Conservation (phyloP, 2,888 invertebrate species). For the Nebria brevicollis region DNA sequence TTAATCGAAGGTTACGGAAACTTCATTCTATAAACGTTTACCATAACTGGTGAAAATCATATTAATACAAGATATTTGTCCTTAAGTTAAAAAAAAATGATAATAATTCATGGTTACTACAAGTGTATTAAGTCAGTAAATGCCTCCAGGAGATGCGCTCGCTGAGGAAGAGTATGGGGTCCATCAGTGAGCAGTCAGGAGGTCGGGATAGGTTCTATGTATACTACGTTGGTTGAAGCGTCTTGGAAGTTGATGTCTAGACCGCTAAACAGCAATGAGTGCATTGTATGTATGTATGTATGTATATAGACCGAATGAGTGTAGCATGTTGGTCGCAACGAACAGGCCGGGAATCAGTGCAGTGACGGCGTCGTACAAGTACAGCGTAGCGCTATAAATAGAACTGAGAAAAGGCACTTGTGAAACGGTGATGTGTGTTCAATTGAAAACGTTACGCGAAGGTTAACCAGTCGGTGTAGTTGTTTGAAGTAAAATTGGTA, state of each 20-base stretch:
- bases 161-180: neutral
- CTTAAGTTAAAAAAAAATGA: neutral
- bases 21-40: too few species aligned
- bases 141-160: neutral
- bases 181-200: neutral
- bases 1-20: too few species aligned
- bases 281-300: too few species aligned
- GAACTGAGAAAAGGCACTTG: slow-evolving; percentile 6
- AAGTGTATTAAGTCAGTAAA: neutral
- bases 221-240: neutral
- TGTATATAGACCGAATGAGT: neutral
- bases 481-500: slow-evolving; percentile 22
- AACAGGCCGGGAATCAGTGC: neutral
- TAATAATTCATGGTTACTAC: neutral
- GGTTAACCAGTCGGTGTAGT: slow-evolving; percentile 15
- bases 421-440: slow-evolving; percentile 7
- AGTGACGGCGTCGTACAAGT: neutral
- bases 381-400: neutral
- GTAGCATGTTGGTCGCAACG: neutral
- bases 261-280: slow-evolving; percentile 9
- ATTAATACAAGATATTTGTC: too few species aligned
- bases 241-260: neutral
- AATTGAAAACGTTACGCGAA: slow-evolving; percentile 20
- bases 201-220: too few species aligned
- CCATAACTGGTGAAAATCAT: too few species aligned